These are phyloP conservation scores for Yponomeuta malinellus DNA, from an alignment of 2,888 invertebrate genomes.

Conservation along the genomic window DNA sequence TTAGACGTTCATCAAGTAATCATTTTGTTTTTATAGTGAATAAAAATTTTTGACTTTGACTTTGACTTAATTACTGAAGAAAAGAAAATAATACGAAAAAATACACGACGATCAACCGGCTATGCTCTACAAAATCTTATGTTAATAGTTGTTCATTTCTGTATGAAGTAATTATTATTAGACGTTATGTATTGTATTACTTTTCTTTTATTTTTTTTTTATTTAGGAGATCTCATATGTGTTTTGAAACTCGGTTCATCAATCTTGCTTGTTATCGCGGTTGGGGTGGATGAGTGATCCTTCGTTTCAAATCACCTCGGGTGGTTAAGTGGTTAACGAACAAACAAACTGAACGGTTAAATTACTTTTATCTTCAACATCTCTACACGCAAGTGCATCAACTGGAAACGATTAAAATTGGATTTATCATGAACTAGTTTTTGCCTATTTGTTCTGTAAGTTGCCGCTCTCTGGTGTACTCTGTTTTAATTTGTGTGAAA, in stretches of 20 bases:
- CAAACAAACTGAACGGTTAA: not conserved
- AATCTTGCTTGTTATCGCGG: not conserved
- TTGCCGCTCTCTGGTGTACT: constrained; percentile 21
- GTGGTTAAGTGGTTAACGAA: constrained; percentile 3
- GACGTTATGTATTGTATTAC: too few species aligned
- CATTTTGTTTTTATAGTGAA: too few species aligned
- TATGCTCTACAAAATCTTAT: not conserved
- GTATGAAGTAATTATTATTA: too few species aligned
- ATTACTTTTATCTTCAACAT: constrained; percentile 1
- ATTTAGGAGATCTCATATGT: too few species aligned
- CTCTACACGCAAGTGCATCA: not conserved
- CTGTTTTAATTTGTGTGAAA: too few species aligned
- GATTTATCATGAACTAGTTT: not conserved
- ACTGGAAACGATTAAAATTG: constrained; percentile 5
- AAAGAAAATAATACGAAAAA: not conserved
- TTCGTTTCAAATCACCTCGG: not conserved
- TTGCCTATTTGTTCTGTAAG: not conserved
- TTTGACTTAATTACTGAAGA: not conserved
- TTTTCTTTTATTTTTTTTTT: too few species aligned
- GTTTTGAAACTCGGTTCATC: not conserved
- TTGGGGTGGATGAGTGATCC: not conserved
- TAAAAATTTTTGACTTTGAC: too few species aligned
- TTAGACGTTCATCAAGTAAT: too few species aligned
- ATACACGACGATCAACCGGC: not conserved
- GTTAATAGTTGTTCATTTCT: too few species aligned